Percentiles rank a stretch among this genome's conserved stretches.
phyloP scores from a whole-genome alignment of 2,797 vertebrate species.

The Holocentrus rufus region DNA sequence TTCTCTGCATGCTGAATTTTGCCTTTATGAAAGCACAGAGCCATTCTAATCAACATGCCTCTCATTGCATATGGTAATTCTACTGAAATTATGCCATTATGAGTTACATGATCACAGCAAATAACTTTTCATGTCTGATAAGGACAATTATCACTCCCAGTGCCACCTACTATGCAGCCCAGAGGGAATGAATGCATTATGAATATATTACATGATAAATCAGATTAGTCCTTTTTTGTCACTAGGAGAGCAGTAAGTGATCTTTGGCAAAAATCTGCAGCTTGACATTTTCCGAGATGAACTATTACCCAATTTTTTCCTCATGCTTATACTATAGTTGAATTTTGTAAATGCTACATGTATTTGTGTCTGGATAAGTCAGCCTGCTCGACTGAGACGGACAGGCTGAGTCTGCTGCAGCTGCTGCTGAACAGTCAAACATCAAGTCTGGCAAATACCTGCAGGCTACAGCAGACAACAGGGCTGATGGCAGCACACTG shows the following conservation, averaged over 20 bases:
- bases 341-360: no score
- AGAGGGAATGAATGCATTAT: constrained; percentile 43
- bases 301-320: constrained; percentile 30
- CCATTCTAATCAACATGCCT: constrained; percentile 31
- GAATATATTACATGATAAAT: constrained; percentile 52
- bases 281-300: constrained; percentile 39
- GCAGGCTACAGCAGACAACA: no score
- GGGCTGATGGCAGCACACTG: no score
- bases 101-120: constrained; percentile 55
- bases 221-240: constrained; percentile 46
- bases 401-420: no score
- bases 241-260: constrained; percentile 24
- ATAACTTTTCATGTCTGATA: constrained; percentile 50
- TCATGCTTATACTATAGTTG: neutral
- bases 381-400: no score
- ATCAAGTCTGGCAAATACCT: no score
- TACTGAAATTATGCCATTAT: constrained; percentile 38
- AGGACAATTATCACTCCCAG: constrained; percentile 49
- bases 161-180: constrained; percentile 49
- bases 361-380: neutral
- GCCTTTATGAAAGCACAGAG: neutral
- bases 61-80: constrained; percentile 43
- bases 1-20: neutral
- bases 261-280: constrained; percentile 42
- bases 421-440: neutral